phyloP scores from a whole-genome alignment of 2,113 vertebrate genomes.

The Paracanthobrama guichenoti region DNA sequence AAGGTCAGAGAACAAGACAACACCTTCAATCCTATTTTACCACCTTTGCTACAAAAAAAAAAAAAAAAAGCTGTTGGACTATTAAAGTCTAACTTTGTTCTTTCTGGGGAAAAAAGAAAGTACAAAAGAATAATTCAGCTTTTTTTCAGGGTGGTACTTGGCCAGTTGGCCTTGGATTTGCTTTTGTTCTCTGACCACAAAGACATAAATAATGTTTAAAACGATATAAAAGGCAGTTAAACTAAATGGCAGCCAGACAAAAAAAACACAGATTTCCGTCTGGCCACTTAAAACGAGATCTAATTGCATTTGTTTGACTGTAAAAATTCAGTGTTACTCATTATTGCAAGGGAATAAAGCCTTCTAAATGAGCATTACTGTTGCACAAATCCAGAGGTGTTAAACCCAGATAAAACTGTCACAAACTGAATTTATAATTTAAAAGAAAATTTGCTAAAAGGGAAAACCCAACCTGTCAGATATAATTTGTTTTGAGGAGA shows the following conservation, averaged over 20 bases:
- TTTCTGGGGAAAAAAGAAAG: background rate
- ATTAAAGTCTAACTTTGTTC: conserved; percentile 21
- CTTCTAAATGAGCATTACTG: background rate
- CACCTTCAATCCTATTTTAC: background rate
- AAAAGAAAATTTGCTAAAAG: background rate
- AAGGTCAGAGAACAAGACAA: background rate
- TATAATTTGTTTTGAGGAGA: background rate
- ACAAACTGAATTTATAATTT: background rate
- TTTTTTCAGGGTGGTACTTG: background rate
- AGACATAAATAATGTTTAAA: conserved; percentile 41
- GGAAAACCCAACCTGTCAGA: background rate
- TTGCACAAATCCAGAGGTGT: background rate
- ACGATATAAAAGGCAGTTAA: conserved; percentile 45
- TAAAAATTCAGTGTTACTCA: conserved; percentile 15
- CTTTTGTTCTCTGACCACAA: conserved; percentile 42
- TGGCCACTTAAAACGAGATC: conserved; percentile 2
- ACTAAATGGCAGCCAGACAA: conserved; percentile 42
- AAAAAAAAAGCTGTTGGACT: background rate
- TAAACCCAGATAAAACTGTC: background rate
- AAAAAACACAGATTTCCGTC: conserved; percentile 48
- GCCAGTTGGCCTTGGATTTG: conserved; percentile 34
- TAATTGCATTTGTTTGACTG: conserved; percentile 40
- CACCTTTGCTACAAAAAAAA: background rate
- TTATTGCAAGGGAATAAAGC: conserved; percentile 1
- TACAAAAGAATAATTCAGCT: conserved; percentile 29